These are phyloP conservation scores for Trissolcus brochymenae DNA, from an alignment of 2,888 invertebrate species.

Conservation along the genomic window DNA sequence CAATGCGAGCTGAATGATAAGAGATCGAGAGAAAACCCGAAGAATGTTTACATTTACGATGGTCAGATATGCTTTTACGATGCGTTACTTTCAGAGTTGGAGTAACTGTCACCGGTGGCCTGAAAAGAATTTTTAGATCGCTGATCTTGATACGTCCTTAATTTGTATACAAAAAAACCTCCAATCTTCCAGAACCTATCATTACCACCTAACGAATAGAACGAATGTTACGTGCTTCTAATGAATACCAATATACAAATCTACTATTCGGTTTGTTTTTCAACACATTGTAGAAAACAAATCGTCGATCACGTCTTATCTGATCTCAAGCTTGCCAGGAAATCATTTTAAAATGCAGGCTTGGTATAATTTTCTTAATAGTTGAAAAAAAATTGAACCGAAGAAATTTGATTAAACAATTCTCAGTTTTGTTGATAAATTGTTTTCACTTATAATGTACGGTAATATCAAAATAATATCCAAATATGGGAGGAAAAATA, in stretches of 20 bases:
- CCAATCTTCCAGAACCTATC: conserved; percentile 27
- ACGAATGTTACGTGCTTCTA: conserved; percentile 35
- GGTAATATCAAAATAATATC: too few species aligned
- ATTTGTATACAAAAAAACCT: conserved; percentile 23
- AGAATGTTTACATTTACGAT: too few species aligned
- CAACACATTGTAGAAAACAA: conserved; percentile 16
- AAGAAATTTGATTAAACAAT: too few species aligned
- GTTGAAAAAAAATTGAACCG: too few species aligned
- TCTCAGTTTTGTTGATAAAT: too few species aligned
- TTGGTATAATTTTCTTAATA: too few species aligned
- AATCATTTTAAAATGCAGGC: too few species aligned
- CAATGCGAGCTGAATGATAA: too few species aligned
- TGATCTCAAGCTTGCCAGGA: conserved; percentile 7
- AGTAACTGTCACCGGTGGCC: neutral
- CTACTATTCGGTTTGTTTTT: conserved; percentile 42
- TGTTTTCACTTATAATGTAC: too few species aligned
- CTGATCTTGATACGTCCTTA: conserved; percentile 18
- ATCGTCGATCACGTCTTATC: conserved; percentile 42
- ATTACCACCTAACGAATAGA: conserved; percentile 36
- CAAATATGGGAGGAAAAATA: conserved; percentile 16
- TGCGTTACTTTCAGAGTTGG: too few species aligned
- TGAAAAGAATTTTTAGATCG: conserved; percentile 17
- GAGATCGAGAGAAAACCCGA: too few species aligned
- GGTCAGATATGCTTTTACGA: too few species aligned
- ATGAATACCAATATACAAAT: conserved; percentile 42